Evolutionary conservation across 2,113 vertebrate genomes (phyloP).

Genomic region (Ovibos moschatus): DNA sequence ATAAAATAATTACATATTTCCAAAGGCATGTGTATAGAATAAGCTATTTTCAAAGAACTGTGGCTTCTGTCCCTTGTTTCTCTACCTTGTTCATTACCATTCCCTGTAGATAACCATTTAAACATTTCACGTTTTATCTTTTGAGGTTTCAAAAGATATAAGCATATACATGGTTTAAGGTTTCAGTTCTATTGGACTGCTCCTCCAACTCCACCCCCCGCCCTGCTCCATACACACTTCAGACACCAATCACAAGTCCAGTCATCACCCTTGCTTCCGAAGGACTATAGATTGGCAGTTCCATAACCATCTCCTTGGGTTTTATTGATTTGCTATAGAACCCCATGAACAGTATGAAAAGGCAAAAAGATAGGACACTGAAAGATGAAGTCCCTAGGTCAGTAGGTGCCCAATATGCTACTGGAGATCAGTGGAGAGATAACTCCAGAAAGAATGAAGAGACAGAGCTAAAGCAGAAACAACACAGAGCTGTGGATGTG

Average conservation of each 20-base stretch:
- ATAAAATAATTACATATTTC: neutral
- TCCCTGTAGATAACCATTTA: neutral
- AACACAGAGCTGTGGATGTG: neutral
- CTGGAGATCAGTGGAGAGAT: neutral
- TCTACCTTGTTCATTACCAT: neutral
- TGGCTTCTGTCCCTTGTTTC: neutral
- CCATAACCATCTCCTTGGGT: neutral
- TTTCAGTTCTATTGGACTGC: neutral
- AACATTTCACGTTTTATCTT: neutral
- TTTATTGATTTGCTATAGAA: neutral
- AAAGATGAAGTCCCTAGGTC: neutral
- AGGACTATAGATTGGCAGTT: neutral
- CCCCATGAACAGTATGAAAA: neutral
- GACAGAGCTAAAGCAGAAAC: neutral
- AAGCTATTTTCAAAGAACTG: neutral
- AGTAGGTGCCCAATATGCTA: neutral
- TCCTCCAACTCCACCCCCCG: rapidly evolving
- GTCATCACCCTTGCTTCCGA: neutral
- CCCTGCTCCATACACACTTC: neutral
- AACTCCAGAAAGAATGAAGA: neutral
- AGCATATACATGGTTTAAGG: neutral
- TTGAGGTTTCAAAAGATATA: neutral
- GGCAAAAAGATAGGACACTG: neutral
- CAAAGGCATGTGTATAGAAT: neutral
- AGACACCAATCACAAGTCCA: neutral